Conservation (phyloP, 2,113 vertebrate genomes). For the Naja naja region DNA sequence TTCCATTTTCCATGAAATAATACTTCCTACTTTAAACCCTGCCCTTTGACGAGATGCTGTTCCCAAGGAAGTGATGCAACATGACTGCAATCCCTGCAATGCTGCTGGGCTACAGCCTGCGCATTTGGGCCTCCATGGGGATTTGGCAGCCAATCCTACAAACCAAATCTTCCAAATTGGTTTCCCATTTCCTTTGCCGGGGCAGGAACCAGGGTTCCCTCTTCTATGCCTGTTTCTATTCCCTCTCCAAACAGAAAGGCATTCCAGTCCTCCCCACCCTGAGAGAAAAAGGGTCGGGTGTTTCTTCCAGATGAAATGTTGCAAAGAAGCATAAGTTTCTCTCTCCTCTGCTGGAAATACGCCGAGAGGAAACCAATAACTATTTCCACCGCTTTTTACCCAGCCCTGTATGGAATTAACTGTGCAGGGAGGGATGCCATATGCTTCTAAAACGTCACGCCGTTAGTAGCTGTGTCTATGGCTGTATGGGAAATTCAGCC, state of each 20-base stretch:
- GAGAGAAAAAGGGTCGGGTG: constrained; percentile 23
- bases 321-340: constrained; percentile 2
- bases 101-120: background rate
- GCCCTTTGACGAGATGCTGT: background rate
- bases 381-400: constrained; percentile 31
- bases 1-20: constrained; percentile 3
- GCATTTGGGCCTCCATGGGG: background rate
- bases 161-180: background rate
- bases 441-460: constrained; percentile 31
- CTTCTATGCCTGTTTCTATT: constrained; percentile 13
- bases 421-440: constrained; percentile 28
- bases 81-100: background rate
- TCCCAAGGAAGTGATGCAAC: constrained; percentile 29
- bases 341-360: constrained; percentile 10
- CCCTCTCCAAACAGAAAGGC: constrained; percentile 1
- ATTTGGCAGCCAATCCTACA: background rate
- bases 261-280: background rate
- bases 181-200: background rate
- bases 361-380: constrained; percentile 33
- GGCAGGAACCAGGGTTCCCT: background rate
- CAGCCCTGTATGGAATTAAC: constrained; percentile 14
- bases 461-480: constrained; percentile 28
- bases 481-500: constrained; percentile 32
- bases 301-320: constrained; percentile 32
- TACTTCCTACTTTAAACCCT: background rate